A percentile compares a stretch with the other conserved stretches of the same genome.
Conservation (phyloP, 2,888 invertebrate genomes). For the Diloba caeruleocephala region DNA sequence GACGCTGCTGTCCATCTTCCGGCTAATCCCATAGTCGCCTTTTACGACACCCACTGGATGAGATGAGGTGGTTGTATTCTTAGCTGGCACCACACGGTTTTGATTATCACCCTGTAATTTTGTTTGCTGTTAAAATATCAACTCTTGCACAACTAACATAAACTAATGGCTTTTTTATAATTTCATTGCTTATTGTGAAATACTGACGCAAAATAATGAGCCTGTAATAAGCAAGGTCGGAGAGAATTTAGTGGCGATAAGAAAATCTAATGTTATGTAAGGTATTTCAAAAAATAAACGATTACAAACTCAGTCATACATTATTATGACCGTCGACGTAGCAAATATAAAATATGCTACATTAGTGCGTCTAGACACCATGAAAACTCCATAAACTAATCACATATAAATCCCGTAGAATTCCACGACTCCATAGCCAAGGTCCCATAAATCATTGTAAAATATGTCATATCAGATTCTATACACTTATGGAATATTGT, state of each 20-base stretch:
- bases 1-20: too few relatives aligned
- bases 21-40: too few relatives aligned
- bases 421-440: constrained; percentile 24
- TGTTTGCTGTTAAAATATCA: background rate
- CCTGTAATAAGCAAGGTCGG: background rate
- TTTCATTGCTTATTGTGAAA: too few relatives aligned
- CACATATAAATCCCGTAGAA: constrained; percentile 21
- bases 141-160: background rate
- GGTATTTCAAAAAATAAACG: constrained; percentile 21
- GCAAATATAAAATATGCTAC: constrained; percentile 7
- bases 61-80: too few relatives aligned
- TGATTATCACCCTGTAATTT: background rate
- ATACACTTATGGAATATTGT: constrained; percentile 16
- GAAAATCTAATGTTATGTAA: constrained; percentile 2
- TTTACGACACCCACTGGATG: too few relatives aligned
- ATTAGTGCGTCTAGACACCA: constrained; percentile 30
- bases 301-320: background rate
- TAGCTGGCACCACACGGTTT: too few relatives aligned
- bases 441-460: constrained; percentile 34
- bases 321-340: too few relatives aligned
- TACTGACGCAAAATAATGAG: too few relatives aligned
- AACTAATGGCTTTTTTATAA: background rate
- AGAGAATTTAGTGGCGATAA: background rate
- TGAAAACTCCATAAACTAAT: constrained; percentile 45
- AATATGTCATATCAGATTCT: constrained; percentile 20